Evolutionary conservation across 2,797 vertebrate genomes (phyloP).

Genomic region (Sciurus carolinensis): DNA sequence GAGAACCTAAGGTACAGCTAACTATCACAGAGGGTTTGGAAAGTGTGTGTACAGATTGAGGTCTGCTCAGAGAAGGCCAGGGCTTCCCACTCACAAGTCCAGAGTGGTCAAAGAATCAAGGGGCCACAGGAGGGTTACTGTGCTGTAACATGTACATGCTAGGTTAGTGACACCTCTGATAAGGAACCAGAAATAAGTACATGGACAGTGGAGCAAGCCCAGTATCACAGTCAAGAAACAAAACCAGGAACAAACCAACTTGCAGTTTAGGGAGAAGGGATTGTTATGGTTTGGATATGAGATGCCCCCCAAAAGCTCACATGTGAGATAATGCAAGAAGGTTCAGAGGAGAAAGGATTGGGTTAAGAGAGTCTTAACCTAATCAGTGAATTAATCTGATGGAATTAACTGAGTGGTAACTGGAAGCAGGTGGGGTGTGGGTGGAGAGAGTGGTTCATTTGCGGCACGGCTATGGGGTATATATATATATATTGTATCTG

Average conservation of each 20-base stretch:
- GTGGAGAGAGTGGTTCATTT: too few species aligned
- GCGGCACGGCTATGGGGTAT: too few species aligned
- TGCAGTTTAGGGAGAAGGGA: not conserved
- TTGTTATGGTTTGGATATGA: not conserved
- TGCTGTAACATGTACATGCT: rapidly evolving
- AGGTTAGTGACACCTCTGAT: not conserved
- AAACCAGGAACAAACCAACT: not conserved
- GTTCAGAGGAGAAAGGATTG: too few species aligned
- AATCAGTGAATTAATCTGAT: too few species aligned
- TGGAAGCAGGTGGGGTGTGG: too few species aligned
- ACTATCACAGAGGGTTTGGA: not conserved
- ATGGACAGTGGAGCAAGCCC: not conserved
- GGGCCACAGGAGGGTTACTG: too few species aligned
- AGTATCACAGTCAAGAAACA: not conserved
- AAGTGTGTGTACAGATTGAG: rapidly evolving
- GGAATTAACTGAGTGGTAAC: too few species aligned
- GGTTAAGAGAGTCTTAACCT: too few species aligned
- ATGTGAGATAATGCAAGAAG: too few species aligned
- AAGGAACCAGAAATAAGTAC: not conserved
- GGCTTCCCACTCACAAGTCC: not conserved
- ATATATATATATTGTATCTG: too few species aligned
- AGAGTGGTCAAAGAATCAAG: rapidly evolving
- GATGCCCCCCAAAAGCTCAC: too few species aligned
- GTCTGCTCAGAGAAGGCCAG: not conserved
- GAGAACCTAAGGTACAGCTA: not conserved